A percentile compares a stretch with the other conserved stretches of the same genome.
phyloP scores from a whole-genome alignment of 2,888 invertebrate species.

The Gibbula magus region DNA sequence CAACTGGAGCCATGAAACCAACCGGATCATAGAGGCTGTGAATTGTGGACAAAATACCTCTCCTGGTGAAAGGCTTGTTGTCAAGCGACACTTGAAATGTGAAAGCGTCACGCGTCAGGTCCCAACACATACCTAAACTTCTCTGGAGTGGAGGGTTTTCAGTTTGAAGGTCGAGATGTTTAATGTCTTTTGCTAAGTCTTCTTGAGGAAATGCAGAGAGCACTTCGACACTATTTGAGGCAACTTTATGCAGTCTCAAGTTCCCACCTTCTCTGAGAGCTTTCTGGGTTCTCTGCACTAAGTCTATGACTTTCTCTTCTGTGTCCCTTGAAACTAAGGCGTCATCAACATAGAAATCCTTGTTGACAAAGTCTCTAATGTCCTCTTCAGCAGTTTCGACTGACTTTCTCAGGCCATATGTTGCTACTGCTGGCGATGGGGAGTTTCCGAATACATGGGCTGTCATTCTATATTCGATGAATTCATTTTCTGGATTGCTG shows the following conservation, averaged over 20 bases:
- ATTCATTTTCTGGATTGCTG: slow-evolving; percentile 32
- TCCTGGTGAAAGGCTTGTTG: slow-evolving; percentile 16
- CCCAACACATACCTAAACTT: slow-evolving; percentile 29
- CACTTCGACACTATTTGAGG: slow-evolving; percentile 36
- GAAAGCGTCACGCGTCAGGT: slow-evolving; percentile 18
- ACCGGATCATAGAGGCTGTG: slow-evolving; percentile 33
- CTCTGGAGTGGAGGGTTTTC: slow-evolving; percentile 27
- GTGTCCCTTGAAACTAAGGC: slow-evolving; percentile 35
- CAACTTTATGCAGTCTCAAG: slow-evolving; percentile 43
- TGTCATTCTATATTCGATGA: slow-evolving; percentile 45
- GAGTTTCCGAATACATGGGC: slow-evolving; percentile 50
- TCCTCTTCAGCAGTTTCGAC: slow-evolving; percentile 29
- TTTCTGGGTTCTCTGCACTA: slow-evolving; percentile 40
- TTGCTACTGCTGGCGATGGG: slow-evolving; percentile 47
- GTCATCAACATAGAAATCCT: slow-evolving; percentile 49
- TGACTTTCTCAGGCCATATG: slow-evolving; percentile 36
- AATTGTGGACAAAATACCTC: slow-evolving; percentile 29
- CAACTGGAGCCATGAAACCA: slow-evolving; percentile 29
- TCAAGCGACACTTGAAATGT: neutral
- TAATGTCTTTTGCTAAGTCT: slow-evolving; percentile 29
- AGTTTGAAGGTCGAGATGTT: slow-evolving; percentile 19
- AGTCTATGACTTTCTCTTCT: slow-evolving; percentile 29
- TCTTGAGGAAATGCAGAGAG: slow-evolving; percentile 28
- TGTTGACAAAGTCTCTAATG: slow-evolving; percentile 36
- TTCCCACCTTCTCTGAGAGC: slow-evolving; percentile 31